Evolutionary conservation across 2,888 invertebrate genomes (phyloP), one percentile per base, ranked within the genome.

Genomic region (Spilarctia lutea): DNA sequence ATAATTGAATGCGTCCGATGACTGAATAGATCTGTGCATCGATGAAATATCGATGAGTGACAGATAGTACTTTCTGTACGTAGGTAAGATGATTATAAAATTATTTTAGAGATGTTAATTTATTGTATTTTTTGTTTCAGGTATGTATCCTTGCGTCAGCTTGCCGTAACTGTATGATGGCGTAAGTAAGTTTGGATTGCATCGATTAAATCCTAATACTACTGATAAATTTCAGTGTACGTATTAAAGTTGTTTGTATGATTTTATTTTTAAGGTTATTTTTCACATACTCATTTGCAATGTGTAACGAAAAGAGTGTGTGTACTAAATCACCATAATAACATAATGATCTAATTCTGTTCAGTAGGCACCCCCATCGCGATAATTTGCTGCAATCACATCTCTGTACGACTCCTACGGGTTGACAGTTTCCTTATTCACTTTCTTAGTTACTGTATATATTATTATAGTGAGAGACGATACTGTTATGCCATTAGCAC

Each of bases 351-450:
- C 56, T 69, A 67, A 20, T 33, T n/a, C 45, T 45, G 39, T 68
- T 39, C 67, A 52, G 7, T 39, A n/a, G 60, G 65, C n/a, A 60
- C 1, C 4, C 45, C 63, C 68, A 68, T 67, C 73, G 69, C 20
- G 8, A 66, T 56, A 27, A 66, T 45, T 68, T 79, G 35, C 71
- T 45, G 56, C 56, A 72, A 69, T 71, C 24, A 72, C 71, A 74
- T 74, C 27, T 52, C 70, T 52, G 65, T 16, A 63, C 18, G 63
- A 18, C 18, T 30, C 18, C 24, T 33, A 67, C n/a, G 69, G 10
- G 60, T 63, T 33, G 24, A 75, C 56, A 71, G 56, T 74, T 76
- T 56, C 35, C n/a, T 77, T 71, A 81, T 78, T 72, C 68, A 69
- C 73, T 74, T 76, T 78, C 65, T 20, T 39, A 69, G n/a, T 45